Conservation (phyloP, 2,113 vertebrate species). For the Protobothrops flavoviridis region DNA sequence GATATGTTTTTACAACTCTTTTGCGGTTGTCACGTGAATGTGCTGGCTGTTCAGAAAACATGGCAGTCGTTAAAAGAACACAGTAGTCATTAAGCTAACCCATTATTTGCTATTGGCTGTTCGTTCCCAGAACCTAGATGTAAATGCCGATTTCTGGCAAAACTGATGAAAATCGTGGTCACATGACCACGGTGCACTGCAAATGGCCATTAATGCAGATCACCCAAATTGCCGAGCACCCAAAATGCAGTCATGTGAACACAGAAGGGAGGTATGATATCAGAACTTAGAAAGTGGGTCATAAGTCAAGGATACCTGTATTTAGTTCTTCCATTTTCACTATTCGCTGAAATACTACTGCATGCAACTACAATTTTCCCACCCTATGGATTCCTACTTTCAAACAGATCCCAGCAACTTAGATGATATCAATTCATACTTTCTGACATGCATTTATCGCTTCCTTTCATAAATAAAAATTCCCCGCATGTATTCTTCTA, state of each 20-base stretch:
- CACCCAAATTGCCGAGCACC: neutral
- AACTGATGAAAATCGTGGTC: neutral
- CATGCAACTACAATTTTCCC: neutral
- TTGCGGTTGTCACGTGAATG: neutral
- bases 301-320: neutral
- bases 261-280: neutral
- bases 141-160: neutral
- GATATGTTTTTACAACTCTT: neutral
- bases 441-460: neutral
- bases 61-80: neutral
- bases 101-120: neutral
- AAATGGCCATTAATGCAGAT: neutral
- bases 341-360: neutral
- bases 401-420: neutral
- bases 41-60: neutral
- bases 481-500: neutral
- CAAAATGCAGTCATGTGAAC: neutral
- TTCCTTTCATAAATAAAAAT: neutral
- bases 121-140: neutral
- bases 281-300: neutral
- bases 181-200: neutral
- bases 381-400: neutral
- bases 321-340: neutral
- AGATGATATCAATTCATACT: neutral
- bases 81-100: neutral